phyloP scores from a whole-genome alignment of 2,113 vertebrate genomes.

The Reinhardtius hippoglossoides region DNA sequence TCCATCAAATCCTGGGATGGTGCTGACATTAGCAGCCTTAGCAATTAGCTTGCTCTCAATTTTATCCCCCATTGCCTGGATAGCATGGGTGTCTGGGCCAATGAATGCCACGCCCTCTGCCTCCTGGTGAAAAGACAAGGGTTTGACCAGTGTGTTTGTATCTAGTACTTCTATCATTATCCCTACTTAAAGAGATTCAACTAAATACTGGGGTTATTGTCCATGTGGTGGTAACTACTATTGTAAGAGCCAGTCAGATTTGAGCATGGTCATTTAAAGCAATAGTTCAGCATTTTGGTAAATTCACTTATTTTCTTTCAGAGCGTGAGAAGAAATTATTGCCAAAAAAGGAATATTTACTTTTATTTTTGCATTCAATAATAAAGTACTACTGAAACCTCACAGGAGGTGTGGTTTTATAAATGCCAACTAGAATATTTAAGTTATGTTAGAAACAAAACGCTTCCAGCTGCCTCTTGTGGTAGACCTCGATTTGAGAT shows the following conservation, averaged over 20 bases:
- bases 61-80: conserved; percentile 99
- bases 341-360: too few relatives aligned
- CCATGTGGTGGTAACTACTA: neutral
- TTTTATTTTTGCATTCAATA: too few relatives aligned
- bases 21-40: conserved; percentile 95
- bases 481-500: too few relatives aligned
- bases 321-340: too few relatives aligned
- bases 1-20: conserved; percentile 97
- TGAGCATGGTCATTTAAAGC: too few relatives aligned
- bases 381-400: too few relatives aligned
- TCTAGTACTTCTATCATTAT: neutral
- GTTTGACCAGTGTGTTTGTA: neutral
- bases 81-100: conserved; percentile 94
- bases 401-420: too few relatives aligned
- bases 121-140: conserved; percentile 82
- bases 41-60: conserved; percentile 98
- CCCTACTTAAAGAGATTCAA: neutral
- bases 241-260: neutral
- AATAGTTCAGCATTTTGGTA: neutral
- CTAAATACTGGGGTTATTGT: neutral
- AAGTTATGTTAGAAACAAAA: too few relatives aligned
- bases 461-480: too few relatives aligned
- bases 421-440: too few relatives aligned
- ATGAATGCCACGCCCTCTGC: conserved; percentile 91
- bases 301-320: neutral